Base-by-base conservation (phyloP, 2,797 vertebrate species). In the Phataginus tetradactyla region DNA sequence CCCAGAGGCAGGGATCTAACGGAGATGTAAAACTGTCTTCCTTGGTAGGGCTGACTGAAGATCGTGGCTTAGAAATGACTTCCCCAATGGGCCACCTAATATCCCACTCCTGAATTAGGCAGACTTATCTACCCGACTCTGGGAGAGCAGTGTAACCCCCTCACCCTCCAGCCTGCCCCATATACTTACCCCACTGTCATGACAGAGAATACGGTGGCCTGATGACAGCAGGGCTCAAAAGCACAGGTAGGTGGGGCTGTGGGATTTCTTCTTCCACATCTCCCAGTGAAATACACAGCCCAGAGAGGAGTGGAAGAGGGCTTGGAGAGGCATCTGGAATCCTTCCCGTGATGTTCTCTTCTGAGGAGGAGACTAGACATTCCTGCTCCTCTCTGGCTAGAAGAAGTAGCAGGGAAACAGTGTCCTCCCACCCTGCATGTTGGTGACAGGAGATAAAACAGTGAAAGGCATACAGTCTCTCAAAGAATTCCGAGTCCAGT, bases 61-160 rank as follows among this genome's bases (percentile, higher is more conserved):
- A 81, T 63, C 13, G 32, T 78, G 63, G 78, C 39, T 77, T 78
- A 57, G 68, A 90, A 90, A 83, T 39, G 23, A 4, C 8, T 18
- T 45, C 32, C 11, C 9, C 64, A 69, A 3, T 37, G n/a, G 51
- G 10, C 37, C 77, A 69, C 66, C 37, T 32, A 64, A 72, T 6
- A 64, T 29, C 91, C 89, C 42, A 75, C 25, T 79, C 21, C 55
- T 61, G 68, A 79, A 37, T 57, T 53, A 87, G 61, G 71, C 37
- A 59, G 29, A 37, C 4, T 42, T 88, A 59, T 2, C 20, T 20
- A 53, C 7, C 78, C 66, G 55, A 21, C 8, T 77, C 7, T 45
- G 45, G 75, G 66, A 80, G 37, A 84, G 14, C 59, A 42, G 42
- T 21, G 4, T 5, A 42, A 37, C 5, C 1, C 34, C 39, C 27